Evolutionary conservation across 37 sponge, comb jelly and placozoan species (phyloP).

Genomic region (Crambe crambe): DNA sequence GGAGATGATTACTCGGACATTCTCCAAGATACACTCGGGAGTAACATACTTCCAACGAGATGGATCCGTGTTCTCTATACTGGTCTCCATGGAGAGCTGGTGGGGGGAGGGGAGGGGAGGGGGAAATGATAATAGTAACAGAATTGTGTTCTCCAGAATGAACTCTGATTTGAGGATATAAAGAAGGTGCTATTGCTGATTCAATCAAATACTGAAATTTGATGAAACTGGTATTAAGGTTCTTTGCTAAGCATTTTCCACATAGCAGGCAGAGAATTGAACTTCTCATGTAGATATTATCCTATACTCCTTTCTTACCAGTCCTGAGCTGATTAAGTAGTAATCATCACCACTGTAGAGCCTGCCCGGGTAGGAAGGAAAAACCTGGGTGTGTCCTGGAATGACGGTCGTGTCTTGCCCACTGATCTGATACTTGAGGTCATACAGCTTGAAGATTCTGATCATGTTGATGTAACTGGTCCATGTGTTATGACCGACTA

Average conservation of each 20-base stretch:
- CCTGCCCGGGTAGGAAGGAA: constrained; percentile 94
- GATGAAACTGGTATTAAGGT: too few relatives aligned
- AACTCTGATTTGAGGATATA: too few relatives aligned
- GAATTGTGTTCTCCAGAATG: too few relatives aligned
- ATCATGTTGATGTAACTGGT: constrained; percentile 75
- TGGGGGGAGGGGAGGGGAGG: not conserved
- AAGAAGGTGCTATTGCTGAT: too few relatives aligned
- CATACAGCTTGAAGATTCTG: constrained; percentile 82
- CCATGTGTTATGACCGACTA: constrained; percentile 95
- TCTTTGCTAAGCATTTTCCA: too few relatives aligned
- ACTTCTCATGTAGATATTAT: too few relatives aligned
- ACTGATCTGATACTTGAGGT: constrained; percentile 44
- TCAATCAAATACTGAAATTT: too few relatives aligned
- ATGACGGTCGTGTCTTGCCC: constrained; percentile 13
- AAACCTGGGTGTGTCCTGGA: constrained; percentile 67
- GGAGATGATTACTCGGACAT: constrained; percentile 70
- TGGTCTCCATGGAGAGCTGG: constrained; percentile 92
- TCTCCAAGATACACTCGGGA: constrained; percentile 67
- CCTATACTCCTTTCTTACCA: constrained; percentile 45
- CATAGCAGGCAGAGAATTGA: too few relatives aligned
- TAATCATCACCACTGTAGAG: constrained; percentile 91
- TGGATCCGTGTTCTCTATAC: constrained; percentile 81
- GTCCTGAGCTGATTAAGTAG: constrained; percentile 75
- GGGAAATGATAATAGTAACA: too few relatives aligned
- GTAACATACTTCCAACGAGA: constrained; percentile 73